These are phyloP conservation scores for Ageneiosus marmoratus DNA, from an alignment of 2,113 vertebrate genomes.

Conservation along the genomic window DNA sequence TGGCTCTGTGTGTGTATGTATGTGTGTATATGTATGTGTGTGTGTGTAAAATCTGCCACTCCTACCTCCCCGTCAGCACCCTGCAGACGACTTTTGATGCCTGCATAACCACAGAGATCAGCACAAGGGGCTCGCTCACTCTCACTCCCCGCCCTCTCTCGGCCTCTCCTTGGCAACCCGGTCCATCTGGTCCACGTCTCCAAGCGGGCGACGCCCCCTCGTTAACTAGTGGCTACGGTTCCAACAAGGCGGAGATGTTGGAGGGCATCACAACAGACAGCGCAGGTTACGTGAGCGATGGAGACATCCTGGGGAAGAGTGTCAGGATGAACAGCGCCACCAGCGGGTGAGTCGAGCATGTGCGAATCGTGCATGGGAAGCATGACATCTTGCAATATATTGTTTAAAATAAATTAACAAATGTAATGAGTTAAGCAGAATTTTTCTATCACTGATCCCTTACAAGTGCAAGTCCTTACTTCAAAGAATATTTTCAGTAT, in stretches of 20 bases:
- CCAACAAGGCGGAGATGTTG: conserved; percentile 75
- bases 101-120: conserved; percentile 83
- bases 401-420: background rate
- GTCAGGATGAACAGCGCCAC: conserved; percentile 76
- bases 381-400: background rate
- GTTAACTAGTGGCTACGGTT: conserved; percentile 65
- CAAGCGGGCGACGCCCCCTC: conserved; percentile 77
- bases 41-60: background rate
- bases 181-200: conserved; percentile 70
- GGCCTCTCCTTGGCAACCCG: conserved; percentile 70
- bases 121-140: conserved; percentile 77
- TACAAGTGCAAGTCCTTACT: background rate
- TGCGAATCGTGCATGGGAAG: background rate
- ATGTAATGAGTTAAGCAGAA: background rate
- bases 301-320: conserved; percentile 82
- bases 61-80: conserved; percentile 66
- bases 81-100: conserved; percentile 86
- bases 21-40: background rate
- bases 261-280: conserved; percentile 74
- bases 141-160: conserved; percentile 75
- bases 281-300: conserved; percentile 82
- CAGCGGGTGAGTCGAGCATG: conserved; percentile 74
- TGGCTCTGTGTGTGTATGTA: background rate
- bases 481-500: background rate
- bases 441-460: background rate